Evolutionary conservation across 1,140 invertebrate genomes (phyloP), one percentile per base, ranked within the genome.

Genomic region (Nephotettix cincticeps): DNA sequence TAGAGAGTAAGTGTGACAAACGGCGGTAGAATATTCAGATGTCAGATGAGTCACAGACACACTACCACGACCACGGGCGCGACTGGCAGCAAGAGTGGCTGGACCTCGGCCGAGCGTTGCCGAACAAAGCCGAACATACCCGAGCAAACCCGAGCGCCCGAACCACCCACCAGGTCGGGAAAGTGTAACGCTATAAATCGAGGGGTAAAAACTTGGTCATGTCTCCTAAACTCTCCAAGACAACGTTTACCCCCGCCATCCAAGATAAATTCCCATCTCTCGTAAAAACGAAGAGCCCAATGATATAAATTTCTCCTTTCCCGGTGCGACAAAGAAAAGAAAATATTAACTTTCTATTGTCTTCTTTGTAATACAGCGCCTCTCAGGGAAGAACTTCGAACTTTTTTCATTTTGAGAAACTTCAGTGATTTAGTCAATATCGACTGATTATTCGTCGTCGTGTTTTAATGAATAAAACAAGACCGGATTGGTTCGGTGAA

Each of bases 161-260:
- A 3, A 51, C 47, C 47, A 17, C 6, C 47, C 4, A 17, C 4
- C 47, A 51, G 14, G 14, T 51, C 47, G 47, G 21, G 47, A 51
- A 51, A 51, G 47, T 51, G 47, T 51, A 51, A 51, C 21, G 47
- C 47, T 21, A 51, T 51, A 51, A 51, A 51, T 51, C 47, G 47
- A 21, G 14, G 47, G 47, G 47, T 51, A 51, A 51, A 51, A 51
- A 51, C 47, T 51, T 51, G 47, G 47, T 51, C 47, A 51, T 51
- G 47, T 51, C 47, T 51, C 47, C 47, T 51, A 51, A 51, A 51
- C 47, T 51, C 47, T 51, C 47, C 47, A 51, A 51, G 47, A 51
- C 47, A 51, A 51, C 47, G 19, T 51, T 51, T 51, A 51, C 47
- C 47, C 47, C 47, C 47, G 47, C 47, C 32, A 6, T 36, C 32